These are phyloP conservation scores for Drosophila silvestris DNA, from an alignment of 2,888 invertebrate genomes.

Conservation along the genomic window DNA sequence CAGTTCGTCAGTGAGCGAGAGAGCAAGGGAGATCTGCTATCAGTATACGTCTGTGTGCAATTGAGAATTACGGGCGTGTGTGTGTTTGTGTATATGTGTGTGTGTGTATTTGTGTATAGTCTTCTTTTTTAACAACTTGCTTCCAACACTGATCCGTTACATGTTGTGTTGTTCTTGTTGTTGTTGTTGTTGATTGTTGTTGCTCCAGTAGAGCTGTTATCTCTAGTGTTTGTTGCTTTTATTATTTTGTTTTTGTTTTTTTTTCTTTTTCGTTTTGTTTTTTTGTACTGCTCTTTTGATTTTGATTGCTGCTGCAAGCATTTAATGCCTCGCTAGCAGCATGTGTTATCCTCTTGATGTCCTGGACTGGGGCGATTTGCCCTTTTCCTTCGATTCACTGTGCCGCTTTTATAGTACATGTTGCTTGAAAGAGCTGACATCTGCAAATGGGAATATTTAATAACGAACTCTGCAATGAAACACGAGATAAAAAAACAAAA, in stretches of 20 bases:
- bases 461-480: slow-evolving; percentile 47
- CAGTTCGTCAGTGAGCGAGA: slow-evolving; percentile 10
- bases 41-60: slow-evolving; percentile 3
- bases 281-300: slow-evolving; percentile 23
- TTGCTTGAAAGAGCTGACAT: slow-evolving; percentile 74
- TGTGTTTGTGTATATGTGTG: background rate
- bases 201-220: slow-evolving; percentile 21
- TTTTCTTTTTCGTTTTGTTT: slow-evolving; percentile 11
- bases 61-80: slow-evolving; percentile 38
- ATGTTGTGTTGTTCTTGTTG: slow-evolving; percentile 25
- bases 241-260: background rate
- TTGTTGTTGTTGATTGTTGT: slow-evolving; percentile 22
- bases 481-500: slow-evolving; percentile 6
- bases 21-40: slow-evolving; percentile 2
- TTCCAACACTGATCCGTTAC: slow-evolving; percentile 11
- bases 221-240: slow-evolving; percentile 4
- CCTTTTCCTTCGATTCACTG: slow-evolving; percentile 74
- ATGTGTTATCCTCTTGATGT: slow-evolving; percentile 43
- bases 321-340: slow-evolving; percentile 47
- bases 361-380: slow-evolving; percentile 59
- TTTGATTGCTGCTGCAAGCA: slow-evolving; percentile 40
- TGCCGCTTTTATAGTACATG: slow-evolving; percentile 70
- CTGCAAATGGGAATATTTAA: slow-evolving; percentile 41
- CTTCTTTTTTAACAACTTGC: slow-evolving; percentile 9
- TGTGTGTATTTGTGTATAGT: slow-evolving; percentile 2